Percentiles rank a stretch among this genome's conserved stretches.
These are phyloP conservation scores for Drosophila nasuta DNA, from an alignment of 1,140 invertebrate species.

Conservation along the genomic window DNA sequence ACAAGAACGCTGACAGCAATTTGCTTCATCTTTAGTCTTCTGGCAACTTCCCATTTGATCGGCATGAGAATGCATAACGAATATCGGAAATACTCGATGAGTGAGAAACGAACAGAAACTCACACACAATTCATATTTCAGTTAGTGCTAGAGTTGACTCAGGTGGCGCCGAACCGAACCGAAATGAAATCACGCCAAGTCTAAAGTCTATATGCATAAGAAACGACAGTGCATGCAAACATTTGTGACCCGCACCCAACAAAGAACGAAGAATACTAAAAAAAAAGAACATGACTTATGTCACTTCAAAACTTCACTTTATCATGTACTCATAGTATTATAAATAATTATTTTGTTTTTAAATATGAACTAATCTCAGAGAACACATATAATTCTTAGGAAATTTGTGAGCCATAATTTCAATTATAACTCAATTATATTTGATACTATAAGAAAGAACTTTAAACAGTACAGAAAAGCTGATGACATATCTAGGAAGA, in stretches of 20 bases:
- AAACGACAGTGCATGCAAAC: not conserved
- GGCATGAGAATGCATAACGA: conserved; percentile 3
- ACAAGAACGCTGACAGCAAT: conserved; percentile 30
- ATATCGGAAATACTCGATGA: conserved; percentile 24
- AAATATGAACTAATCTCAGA: too few species aligned
- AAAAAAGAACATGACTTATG: too few species aligned
- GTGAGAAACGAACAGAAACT: not conserved
- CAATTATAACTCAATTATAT: too few species aligned
- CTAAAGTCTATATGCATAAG: not conserved
- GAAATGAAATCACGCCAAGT: conserved; percentile 6
- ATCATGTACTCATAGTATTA: too few species aligned
- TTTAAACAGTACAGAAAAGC: too few species aligned
- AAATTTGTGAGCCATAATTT: too few species aligned
- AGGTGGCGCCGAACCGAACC: not conserved
- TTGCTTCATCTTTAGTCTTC: conserved; percentile 13
- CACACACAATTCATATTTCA: not conserved
- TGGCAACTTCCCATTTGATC: conserved; percentile 7
- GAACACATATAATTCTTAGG: too few species aligned
- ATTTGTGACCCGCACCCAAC: not conserved
- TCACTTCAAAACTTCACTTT: too few species aligned
- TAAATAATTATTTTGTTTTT: too few species aligned
- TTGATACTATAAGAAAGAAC: too few species aligned
- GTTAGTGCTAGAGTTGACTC: not conserved
- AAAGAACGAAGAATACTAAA: too few species aligned
- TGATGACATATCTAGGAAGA: too few species aligned